Evolutionary conservation across 2,113 vertebrate genomes (phyloP), one percentile per base, ranked within the genome.

Genomic region (Charadrius vociferus): DNA sequence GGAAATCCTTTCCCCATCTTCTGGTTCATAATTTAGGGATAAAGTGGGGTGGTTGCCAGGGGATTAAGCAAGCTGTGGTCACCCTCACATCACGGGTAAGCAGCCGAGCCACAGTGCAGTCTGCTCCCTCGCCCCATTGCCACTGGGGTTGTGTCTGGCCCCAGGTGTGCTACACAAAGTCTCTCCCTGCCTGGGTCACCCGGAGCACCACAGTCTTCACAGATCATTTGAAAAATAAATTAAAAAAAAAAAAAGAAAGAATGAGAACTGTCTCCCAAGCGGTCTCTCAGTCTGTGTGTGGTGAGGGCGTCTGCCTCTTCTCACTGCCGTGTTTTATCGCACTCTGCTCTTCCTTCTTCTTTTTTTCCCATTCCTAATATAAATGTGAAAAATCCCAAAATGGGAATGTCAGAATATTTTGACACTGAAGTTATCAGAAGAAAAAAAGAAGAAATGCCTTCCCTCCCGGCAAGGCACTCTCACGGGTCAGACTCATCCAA

Each of bases 361-460:
- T 77, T 29, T 90, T 79, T 49, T 24, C 17, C 71, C 74, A 68
- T 53, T 90, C 53, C 47, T 92, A 63, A 88, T 45, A 49, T 50
- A 70, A 81, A 94, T 50, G 79, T 80, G 66, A 96, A 96, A 96
- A 94, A 55, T 45, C 30, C 71, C 58, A 32, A 73, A 62, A 88
- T 50, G 52, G 79, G 55, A 87, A 70, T 67, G 47, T 67, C 61
- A 86, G 56, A 79, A 96, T 59, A 86, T 87, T 70, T 91, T 83
- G 77, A 84, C 75, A 79, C 26, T 80, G 20, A 87, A 58, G 68
- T 71, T 73, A 79, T 47, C 17, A 43, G 63, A 89, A 93, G 90
- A 45, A 61, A 67, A 66, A 87, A 49, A 75, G 66, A 96, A 95
- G 77, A 71, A 88, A 61, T 58, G 50, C 18, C 72, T 81, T 81